Evolutionary conservation across 1,140 invertebrate genomes (phyloP), one percentile per base, ranked within the genome.

Genomic region (Diuraphis noxia): DNA sequence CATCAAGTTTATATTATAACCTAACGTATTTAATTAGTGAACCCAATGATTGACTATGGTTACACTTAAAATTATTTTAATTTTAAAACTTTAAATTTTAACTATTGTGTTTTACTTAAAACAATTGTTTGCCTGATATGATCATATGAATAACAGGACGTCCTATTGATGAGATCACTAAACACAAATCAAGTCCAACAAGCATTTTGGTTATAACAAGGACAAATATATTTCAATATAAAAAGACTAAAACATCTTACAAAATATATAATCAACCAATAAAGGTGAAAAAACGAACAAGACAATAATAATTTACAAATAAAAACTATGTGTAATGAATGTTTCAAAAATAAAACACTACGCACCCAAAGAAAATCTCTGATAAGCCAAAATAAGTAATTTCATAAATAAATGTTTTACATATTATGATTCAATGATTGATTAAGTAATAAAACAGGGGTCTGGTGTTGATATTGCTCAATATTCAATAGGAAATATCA

Each of bases 401-500:
- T 85, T 86, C 52, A 40, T 63, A n/a, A 63, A 56, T n/a, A 40
- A 88, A 38, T 21, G 41, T 56, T 63, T 87, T 46, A 30, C 25
- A 63, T 40, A 40, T 3, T 34, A 85, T 72, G 13, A n/a, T 72
- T 72, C 56, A 72, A 72, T 56, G 52, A 56, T 87, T 87, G 49
- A 56, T 86, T n/a, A 86, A n/a, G 17, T 49, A 36, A 86, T 38
- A 49, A 34, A 56, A 19, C 40, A 23, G 56, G 34, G 56, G 21
- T 87, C 34, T 36, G 25, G 8, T 87, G 34, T 87, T 87, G 30
- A n/a, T 36, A 52, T 86, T 49, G 23, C 17, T 88, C 21, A 92
- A 92, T 91, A 91, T 46, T 92, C 72, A 43, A 92, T 92, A 25
- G 84, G 63, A 92, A 92, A 92, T 46, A 88, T 88, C 4, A 91